These are phyloP conservation scores for Hydrolagus affinis DNA, from an alignment of 2,113 vertebrate species.

Conservation along the genomic window DNA sequence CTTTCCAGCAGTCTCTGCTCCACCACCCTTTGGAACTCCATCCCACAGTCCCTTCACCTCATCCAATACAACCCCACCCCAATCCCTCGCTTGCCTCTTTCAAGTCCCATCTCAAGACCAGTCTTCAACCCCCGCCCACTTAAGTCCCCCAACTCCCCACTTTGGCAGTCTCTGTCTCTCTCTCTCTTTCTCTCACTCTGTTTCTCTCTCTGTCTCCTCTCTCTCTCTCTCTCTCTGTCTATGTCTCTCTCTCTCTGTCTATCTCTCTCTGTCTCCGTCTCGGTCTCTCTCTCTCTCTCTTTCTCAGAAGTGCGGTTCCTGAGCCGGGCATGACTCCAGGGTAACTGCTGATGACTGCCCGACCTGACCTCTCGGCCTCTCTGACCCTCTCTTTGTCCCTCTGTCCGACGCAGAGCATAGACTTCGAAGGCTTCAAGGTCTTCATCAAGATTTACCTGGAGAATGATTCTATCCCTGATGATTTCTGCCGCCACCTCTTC, in stretches of 20 bases:
- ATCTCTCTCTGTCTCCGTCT: not conserved
- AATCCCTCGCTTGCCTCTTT: no score
- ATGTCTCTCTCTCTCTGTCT: not conserved
- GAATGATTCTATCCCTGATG: slow-evolving; percentile 59
- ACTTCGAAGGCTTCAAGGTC: slow-evolving; percentile 64
- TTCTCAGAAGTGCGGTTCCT: not conserved
- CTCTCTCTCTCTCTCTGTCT: no score
- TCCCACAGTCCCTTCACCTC: no score
- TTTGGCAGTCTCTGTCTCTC: not conserved
- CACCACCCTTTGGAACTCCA: no score
- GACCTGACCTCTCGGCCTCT: not conserved
- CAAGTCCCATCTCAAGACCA: no score
- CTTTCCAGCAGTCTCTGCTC: no score
- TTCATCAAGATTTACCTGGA: slow-evolving; percentile 79
- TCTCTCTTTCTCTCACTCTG: not conserved
- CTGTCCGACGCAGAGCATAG: slow-evolving; percentile 67
- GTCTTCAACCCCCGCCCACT: slow-evolving; percentile 26
- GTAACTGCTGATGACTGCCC: not conserved
- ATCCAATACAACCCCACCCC: no score
- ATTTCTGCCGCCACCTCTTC: slow-evolving; percentile 69
- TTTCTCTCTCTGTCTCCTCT: no score
- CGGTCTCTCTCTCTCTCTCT: not conserved
- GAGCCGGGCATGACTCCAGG: not conserved
- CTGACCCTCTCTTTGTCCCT: slow-evolving; percentile 1
- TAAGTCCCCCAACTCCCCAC: not conserved